phyloP scores from a whole-genome alignment of 2,113 vertebrate species.

The Pandion haliaetus region DNA sequence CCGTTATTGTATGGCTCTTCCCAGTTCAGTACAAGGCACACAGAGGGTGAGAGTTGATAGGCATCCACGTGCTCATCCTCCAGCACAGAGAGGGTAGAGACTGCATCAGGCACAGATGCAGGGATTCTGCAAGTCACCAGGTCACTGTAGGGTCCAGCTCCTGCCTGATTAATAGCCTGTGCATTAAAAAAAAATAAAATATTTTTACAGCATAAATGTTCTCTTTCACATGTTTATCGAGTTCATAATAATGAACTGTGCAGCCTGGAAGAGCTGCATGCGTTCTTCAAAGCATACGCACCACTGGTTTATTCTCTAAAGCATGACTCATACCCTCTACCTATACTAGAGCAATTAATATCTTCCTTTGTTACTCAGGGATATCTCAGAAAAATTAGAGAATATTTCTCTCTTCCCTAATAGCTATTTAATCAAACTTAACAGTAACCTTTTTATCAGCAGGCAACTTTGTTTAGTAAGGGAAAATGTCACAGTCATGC shows the following conservation, averaged over 20 bases:
- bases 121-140: slow-evolving; percentile 87
- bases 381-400: not conserved
- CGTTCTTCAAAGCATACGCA: not conserved
- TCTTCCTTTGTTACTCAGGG: not conserved
- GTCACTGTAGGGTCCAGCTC: slow-evolving; percentile 88
- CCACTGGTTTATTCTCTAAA: not conserved
- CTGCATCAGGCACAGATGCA: slow-evolving; percentile 80
- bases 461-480: not conserved
- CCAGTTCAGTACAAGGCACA: slow-evolving; percentile 92
- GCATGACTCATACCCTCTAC: not conserved
- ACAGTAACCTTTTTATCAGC: not conserved
- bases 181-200: not conserved
- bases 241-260: not conserved
- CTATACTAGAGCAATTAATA: not conserved
- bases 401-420: not conserved
- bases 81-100: slow-evolving; percentile 78
- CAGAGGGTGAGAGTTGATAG: slow-evolving; percentile 77
- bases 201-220: not conserved
- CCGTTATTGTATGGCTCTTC: slow-evolving; percentile 93
- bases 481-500: not conserved
- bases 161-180: slow-evolving; percentile 92
- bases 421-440: not conserved
- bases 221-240: not conserved
- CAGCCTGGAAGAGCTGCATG: not conserved
- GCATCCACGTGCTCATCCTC: slow-evolving; percentile 76